phyloP scores from a whole-genome alignment of 2,797 vertebrate species.

The Argya squamiceps region DNA sequence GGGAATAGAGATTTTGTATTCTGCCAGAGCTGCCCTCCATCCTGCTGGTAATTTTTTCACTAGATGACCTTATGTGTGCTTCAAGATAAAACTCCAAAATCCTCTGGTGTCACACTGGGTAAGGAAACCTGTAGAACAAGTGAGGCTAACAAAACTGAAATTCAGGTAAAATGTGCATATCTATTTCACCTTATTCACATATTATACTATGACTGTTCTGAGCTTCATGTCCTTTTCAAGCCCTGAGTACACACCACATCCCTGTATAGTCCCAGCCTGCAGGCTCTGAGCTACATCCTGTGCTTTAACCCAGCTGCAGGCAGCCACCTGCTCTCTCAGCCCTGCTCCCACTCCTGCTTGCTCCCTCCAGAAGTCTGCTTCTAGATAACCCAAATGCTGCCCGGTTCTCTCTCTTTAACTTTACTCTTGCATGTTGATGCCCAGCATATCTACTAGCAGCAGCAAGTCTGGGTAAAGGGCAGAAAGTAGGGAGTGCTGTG shows the following conservation, averaged over 20 bases:
- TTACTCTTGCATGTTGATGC: background rate
- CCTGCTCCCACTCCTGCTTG: background rate
- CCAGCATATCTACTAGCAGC: background rate
- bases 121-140: background rate
- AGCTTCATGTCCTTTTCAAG: fast-evolving
- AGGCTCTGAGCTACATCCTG: fast-evolving
- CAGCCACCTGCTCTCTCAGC: fast-evolving
- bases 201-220: fast-evolving
- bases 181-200: background rate
- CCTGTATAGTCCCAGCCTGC: background rate
- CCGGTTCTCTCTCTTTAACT: background rate
- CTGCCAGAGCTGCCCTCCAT: fast-evolving
- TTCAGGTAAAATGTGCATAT: background rate
- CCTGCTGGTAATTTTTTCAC: background rate
- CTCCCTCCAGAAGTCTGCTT: background rate
- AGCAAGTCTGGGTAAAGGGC: background rate
- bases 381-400: background rate
- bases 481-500: background rate
- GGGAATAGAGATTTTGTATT: background rate
- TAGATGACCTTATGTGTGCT: background rate
- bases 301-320: fast-evolving
- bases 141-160: background rate
- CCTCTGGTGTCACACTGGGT: background rate
- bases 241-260: fast-evolving
- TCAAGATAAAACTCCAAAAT: background rate